Evolutionary conservation across 2,113 vertebrate species (phyloP).

Genomic region (Trematocara marginatum): DNA sequence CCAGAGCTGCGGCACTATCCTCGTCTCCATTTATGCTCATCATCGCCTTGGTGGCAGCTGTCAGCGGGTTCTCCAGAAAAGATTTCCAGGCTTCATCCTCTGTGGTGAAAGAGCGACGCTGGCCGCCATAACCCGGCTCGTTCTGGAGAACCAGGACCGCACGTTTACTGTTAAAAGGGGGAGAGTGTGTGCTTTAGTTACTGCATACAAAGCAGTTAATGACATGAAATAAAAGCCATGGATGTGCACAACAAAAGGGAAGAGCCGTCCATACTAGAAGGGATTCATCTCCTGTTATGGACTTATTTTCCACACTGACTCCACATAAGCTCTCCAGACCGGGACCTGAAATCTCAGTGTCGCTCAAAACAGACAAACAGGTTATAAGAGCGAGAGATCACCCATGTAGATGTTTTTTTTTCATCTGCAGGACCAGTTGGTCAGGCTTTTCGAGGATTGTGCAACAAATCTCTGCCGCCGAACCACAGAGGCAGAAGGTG

Average conservation of each 20-base stretch:
- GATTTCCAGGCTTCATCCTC: constrained; percentile 99
- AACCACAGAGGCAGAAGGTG: not conserved
- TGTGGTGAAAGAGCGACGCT: constrained; percentile 87
- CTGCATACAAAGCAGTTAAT: not conserved
- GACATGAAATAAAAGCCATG: not conserved
- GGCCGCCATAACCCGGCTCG: constrained; percentile 83
- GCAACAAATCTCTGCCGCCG: constrained; percentile 70
- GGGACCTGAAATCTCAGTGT: constrained; percentile 32
- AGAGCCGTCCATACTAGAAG: not conserved
- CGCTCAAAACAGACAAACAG: constrained; percentile 28
- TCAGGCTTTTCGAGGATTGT: constrained; percentile 55
- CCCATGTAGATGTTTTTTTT: not conserved
- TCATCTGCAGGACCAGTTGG: constrained; percentile 46
- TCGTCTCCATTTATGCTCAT: constrained; percentile 99
- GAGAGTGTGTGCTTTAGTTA: not conserved
- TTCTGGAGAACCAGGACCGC: constrained; percentile 96
- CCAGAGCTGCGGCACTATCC: constrained; percentile 91
- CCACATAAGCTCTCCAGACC: not conserved
- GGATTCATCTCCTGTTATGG: not conserved
- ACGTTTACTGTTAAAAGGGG: constrained; percentile 80
- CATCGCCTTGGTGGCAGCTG: constrained; percentile 98
- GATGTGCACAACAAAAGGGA: not conserved
- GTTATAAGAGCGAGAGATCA: constrained; percentile 18
- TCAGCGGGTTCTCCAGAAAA: constrained; percentile 97
- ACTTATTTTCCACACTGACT: not conserved